Conservation (phyloP, 2,113 vertebrate genomes). For the Psammodynastes pulverulentus region DNA sequence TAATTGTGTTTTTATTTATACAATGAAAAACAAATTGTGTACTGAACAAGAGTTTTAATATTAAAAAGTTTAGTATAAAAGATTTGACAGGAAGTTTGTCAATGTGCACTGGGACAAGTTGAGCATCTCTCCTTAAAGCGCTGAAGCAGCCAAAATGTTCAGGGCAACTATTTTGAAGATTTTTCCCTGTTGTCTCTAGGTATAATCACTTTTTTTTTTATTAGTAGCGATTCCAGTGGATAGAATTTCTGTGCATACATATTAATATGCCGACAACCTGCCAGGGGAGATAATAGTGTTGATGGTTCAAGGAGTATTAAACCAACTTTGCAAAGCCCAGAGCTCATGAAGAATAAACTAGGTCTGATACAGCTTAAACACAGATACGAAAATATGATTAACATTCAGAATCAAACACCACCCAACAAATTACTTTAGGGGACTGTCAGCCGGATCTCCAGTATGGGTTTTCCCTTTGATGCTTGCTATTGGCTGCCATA, state of each 20-base stretch:
- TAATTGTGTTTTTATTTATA: neutral
- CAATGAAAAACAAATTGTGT: neutral
- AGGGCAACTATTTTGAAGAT: neutral
- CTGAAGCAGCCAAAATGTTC: neutral
- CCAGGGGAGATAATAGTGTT: neutral
- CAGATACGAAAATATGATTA: neutral
- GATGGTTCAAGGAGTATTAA: neutral
- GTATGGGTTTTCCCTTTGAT: too few relatives aligned
- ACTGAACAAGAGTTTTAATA: neutral
- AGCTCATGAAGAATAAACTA: neutral
- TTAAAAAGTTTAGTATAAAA: neutral
- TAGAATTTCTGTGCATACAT: neutral
- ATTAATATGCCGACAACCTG: neutral
- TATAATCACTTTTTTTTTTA: neutral
- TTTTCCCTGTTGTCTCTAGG: neutral
- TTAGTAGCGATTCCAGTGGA: neutral
- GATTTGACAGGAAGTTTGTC: neutral
- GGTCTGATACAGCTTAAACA: neutral
- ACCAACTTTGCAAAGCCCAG: neutral
- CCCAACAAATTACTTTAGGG: neutral
- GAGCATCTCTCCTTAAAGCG: neutral
- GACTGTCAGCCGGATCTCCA: neutral
- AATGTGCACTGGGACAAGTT: neutral
- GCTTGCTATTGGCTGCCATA: too few relatives aligned
- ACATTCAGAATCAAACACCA: neutral